Evolutionary conservation across 2,888 invertebrate genomes (phyloP), one percentile per base, ranked within the genome.

Genomic region (Amblyjoppa proteus): DNA sequence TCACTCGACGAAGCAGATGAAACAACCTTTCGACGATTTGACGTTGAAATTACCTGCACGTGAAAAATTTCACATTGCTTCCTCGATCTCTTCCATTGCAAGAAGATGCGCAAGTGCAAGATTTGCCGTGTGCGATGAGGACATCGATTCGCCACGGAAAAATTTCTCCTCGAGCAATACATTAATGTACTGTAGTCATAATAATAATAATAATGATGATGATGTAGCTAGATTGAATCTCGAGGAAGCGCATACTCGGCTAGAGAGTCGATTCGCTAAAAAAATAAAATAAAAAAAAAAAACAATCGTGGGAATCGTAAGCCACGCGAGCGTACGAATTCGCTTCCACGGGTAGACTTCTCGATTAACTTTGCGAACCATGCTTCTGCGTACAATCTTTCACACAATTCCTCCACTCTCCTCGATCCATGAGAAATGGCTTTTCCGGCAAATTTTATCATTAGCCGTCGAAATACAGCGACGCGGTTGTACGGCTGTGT

Each of bases 261-360:
- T 49, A 77, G 81, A 84, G 84, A 84, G 84, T 80, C 71, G 68
- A 74, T 74, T 34, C 31, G 28, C 34, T 1, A 70, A 34, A 45
- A 34, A 51, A 66, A 45, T 13, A 41, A 9, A 9, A 38, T 11
- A 11, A 0, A 13, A 49, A 45, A 34, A 34, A 58, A 66, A 41
- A 25, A 85, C 75, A 85, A 85, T 82, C 75, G 82, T 85, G 85
- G 41, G 85, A 85, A 84, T 73, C 51, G 51, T 38, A 74, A 16
- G 38, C 31, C 45, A 20, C 16, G 25, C 28, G 51, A 51, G 16
- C n/a, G 49, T 75, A 83, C 79, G 69, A 79, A 79, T 68, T 49
- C 34, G n/a, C 49, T 51, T n/a, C 64, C 64, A 34, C 64, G 64
- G 16, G 16, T 64, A 49, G 75, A 76, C 73, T 20, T 45, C 49